phyloP scores from a whole-genome alignment of 2,113 vertebrate species.

The Malurus cyaneus region DNA sequence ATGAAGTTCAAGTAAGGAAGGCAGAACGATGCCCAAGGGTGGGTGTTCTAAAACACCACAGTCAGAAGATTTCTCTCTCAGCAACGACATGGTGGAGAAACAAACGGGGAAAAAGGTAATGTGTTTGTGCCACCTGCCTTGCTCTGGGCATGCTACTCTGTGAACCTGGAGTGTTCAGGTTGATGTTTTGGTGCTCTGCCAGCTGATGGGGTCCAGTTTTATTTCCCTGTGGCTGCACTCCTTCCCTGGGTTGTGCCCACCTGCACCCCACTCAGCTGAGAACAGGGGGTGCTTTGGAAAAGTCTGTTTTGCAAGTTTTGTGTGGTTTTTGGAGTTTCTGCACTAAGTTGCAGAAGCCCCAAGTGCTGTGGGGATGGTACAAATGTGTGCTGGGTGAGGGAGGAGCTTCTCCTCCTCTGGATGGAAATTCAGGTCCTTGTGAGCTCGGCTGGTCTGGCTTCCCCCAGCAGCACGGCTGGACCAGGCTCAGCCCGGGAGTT shows the following conservation, averaged over 20 bases:
- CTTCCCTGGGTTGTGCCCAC: accelerated
- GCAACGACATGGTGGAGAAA: slow-evolving; percentile 99
- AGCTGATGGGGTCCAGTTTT: background rate
- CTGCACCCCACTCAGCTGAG: accelerated
- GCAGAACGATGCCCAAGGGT: slow-evolving; percentile 99
- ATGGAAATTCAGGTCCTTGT: background rate
- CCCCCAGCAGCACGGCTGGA: background rate
- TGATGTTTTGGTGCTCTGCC: background rate
- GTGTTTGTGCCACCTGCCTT: background rate
- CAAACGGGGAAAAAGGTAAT: slow-evolving; percentile 97
- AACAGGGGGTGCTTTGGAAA: background rate
- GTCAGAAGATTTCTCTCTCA: slow-evolving; percentile 94
- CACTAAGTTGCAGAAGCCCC: background rate
- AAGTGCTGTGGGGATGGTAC: background rate
- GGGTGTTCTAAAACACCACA: slow-evolving; percentile 99
- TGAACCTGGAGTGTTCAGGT: background rate
- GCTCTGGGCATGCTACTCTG: background rate
- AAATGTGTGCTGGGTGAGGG: background rate
- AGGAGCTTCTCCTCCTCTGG: background rate
- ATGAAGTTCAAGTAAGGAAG: slow-evolving; percentile 96
- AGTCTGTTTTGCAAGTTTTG: background rate
- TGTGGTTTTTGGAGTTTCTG: background rate
- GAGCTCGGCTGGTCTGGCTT: background rate
- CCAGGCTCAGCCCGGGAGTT: background rate
- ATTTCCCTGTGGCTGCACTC: accelerated